Conservation (phyloP, 2,888 invertebrate species). For the Troides aeacus region DNA sequence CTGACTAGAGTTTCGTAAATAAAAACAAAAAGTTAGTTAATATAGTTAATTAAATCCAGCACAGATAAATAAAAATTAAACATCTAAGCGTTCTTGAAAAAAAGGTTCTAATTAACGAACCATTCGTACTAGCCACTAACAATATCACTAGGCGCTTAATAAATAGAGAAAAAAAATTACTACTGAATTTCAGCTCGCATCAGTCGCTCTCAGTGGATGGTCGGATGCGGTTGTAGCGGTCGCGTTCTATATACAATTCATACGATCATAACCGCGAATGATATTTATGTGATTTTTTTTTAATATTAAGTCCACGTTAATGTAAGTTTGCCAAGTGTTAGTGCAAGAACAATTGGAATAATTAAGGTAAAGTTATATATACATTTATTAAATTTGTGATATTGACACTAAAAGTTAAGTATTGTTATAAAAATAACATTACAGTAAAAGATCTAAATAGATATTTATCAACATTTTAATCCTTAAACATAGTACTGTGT, state of each 20-base stretch:
- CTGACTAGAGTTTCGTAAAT: too few relatives aligned
- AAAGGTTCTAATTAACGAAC: constrained; percentile 15
- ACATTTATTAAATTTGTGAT: neutral
- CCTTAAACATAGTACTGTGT: too few relatives aligned
- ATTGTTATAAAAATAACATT: too few relatives aligned
- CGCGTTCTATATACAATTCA: neutral
- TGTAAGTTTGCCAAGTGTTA: neutral
- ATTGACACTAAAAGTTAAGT: neutral
- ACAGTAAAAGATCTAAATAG: too few relatives aligned
- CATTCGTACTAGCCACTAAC: constrained; percentile 13
- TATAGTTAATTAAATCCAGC: neutral
- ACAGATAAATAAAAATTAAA: neutral
- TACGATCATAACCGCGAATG: neutral
- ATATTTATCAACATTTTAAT: too few relatives aligned
- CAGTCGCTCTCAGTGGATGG: constrained; percentile 19
- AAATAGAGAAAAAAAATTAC: constrained; percentile 9
- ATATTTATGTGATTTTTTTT: constrained; percentile 10
- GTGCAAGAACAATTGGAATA: neutral
- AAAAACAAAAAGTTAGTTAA: too few relatives aligned
- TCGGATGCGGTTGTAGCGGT: constrained; percentile 9
- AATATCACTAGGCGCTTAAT: constrained; percentile 12
- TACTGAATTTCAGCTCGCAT: constrained; percentile 16
- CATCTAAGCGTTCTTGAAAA: neutral
- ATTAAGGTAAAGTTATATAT: neutral
- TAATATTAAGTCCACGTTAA: neutral